Percentiles rank a stretch among this genome's conserved stretches.
These are phyloP conservation scores for Pterocles orientalis DNA, from an alignment of 2,113 vertebrate genomes.

Conservation along the genomic window DNA sequence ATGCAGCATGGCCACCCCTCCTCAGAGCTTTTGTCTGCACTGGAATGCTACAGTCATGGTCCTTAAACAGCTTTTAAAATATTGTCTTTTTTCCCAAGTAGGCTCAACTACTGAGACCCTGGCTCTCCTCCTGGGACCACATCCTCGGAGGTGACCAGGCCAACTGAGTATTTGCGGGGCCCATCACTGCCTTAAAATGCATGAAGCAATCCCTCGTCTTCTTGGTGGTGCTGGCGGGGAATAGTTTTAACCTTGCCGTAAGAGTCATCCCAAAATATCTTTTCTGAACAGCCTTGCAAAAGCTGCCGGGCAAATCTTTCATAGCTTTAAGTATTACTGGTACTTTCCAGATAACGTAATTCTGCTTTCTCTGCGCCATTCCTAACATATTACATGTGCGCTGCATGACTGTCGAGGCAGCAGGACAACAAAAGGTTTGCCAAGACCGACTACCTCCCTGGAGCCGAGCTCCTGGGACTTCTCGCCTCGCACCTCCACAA, in stretches of 20 bases:
- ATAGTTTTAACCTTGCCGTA: not conserved
- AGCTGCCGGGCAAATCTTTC: conserved; percentile 28
- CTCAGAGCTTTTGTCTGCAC: not conserved
- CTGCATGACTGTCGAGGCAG: not conserved
- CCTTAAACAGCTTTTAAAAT: not conserved
- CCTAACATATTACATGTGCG: not conserved
- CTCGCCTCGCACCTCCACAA: not conserved
- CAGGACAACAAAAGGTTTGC: not conserved
- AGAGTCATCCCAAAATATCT: not conserved
- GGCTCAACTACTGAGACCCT: not conserved
- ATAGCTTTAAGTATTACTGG: conserved; percentile 13
- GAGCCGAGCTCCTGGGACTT: not conserved
- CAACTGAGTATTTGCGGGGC: not conserved
- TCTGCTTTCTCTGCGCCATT: conserved; percentile 34
- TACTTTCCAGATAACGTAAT: conserved; percentile 57
- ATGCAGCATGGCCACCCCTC: not conserved
- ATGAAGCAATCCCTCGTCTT: not conserved
- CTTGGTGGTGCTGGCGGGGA: not conserved
- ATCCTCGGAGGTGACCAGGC: not conserved
- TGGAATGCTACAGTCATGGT: not conserved
- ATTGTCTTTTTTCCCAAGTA: not conserved
- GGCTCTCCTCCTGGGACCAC: fast-evolving
- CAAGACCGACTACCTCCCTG: not conserved
- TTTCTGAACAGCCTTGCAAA: conserved; percentile 5
- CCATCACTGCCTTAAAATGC: not conserved